Evolutionary conservation across 2,113 vertebrate species (phyloP), one percentile per base, ranked within the genome.

Genomic region (Casuarius casuarius): DNA sequence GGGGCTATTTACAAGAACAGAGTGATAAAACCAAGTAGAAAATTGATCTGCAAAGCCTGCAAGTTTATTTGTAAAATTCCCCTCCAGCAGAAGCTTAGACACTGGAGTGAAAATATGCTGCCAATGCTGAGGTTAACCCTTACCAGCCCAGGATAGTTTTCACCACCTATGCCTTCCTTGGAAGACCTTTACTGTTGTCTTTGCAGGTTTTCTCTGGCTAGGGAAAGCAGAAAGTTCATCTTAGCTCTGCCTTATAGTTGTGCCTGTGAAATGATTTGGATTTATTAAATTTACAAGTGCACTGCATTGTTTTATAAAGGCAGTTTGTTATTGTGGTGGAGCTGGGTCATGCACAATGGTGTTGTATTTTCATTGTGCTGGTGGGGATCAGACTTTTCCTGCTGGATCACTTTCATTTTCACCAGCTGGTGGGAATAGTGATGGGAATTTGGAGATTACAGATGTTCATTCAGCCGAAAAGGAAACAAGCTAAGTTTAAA

Each of bases 1-100:
- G 44, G 33, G 54, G 92, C 75, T 95, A 76, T 82, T 96, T 62
- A 80, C 82, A 54, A 93, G 89, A 70, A 84, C 38, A 81, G 66
- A 93, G 73, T 76, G 94, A 97, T 97, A 97, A 97, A 97, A 96
- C 90, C 86, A 90, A 96, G 93, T 92, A 94, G 96, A 97, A 97
- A 97, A 97, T 97, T 97, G 95, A 97, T 98, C 97, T 97, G 91
- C 91, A 94, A 97, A 97, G 91, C 91, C 91, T 96, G 92, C 95
- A 91, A 97, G 92, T 98, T 97, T 97, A 96, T 96, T 97, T 97
- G 96, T 95, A 96, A 96, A 97, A 97, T 93, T 95, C 86, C 90
- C 86, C 86, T 96, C 94, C 87, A 94, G 97, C 87, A 85, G 91
- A 93, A 95, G 91, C 91, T 94, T 91, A 96, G 90, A 68, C 66